Percentiles rank a stretch among this genome's conserved stretches.
These are phyloP conservation scores for Megamerina dolium DNA, from an alignment of 2,888 invertebrate species.

Conservation along the genomic window DNA sequence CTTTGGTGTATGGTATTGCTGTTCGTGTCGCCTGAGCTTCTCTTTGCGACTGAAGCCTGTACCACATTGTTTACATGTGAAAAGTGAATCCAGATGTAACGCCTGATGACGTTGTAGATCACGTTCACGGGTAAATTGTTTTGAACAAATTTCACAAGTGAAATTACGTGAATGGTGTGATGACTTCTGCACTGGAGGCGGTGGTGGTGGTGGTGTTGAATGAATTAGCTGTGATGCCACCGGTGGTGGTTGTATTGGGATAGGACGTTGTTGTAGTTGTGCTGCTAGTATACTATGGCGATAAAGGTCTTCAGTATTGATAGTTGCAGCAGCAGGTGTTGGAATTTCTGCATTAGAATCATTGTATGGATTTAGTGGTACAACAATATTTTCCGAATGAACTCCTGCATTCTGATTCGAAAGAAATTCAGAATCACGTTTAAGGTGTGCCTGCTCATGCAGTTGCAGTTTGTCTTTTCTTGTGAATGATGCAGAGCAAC, in stretches of 20 bases:
- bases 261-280: conserved; percentile 15
- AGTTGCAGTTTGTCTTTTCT: conserved; percentile 63
- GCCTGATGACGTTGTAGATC: conserved; percentile 65
- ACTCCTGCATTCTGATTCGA: conserved; percentile 17
- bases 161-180: conserved; percentile 49
- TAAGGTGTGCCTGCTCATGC: conserved; percentile 58
- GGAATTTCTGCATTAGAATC: conserved; percentile 14
- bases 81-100: conserved; percentile 64
- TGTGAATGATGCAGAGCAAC: conserved; percentile 62
- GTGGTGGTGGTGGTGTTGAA: conserved; percentile 5
- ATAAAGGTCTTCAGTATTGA: conserved; percentile 38
- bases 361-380: conserved; percentile 32
- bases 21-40: conserved; percentile 58
- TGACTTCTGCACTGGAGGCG: conserved; percentile 34
- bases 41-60: conserved; percentile 57
- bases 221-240: conserved; percentile 13
- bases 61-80: conserved; percentile 62
- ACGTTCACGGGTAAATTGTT: conserved; percentile 62
- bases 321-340: conserved; percentile 8
- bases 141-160: conserved; percentile 61
- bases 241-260: conserved; percentile 1
- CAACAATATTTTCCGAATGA: conserved; percentile 23
- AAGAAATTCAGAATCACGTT: conserved; percentile 32
- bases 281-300: conserved; percentile 24
- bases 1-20: conserved; percentile 59